These are phyloP conservation scores for Suillia variegata DNA, from an alignment of 2,888 invertebrate genomes.

Conservation along the genomic window DNA sequence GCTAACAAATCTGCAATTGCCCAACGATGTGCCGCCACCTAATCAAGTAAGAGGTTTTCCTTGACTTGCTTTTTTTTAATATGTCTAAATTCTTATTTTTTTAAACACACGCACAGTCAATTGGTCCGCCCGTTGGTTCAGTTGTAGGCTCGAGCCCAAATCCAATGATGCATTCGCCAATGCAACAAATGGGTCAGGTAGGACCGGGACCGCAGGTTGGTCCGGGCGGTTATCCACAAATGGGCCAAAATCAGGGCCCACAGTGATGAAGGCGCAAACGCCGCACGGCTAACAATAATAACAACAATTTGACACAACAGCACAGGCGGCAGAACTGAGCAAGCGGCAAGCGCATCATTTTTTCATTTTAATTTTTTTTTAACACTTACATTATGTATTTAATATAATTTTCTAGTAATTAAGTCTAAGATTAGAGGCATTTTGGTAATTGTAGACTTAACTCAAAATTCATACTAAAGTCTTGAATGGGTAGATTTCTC, in stretches of 20 bases:
- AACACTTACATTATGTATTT: background rate
- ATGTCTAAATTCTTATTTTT: too few relatives aligned
- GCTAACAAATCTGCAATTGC: constrained; percentile 80
- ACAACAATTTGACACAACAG: background rate
- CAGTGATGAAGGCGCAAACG: constrained; percentile 60
- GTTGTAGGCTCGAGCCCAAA: constrained; percentile 63
- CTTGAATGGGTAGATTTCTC: too few relatives aligned
- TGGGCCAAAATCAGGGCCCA: constrained; percentile 54
- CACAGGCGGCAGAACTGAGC: background rate
- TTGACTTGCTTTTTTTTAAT: too few relatives aligned
- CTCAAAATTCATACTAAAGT: too few relatives aligned
- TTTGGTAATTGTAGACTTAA: too few relatives aligned
- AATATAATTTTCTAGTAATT: constrained; percentile 6
- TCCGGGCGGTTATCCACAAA: constrained; percentile 51
- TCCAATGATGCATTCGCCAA: constrained; percentile 67
- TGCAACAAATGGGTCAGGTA: constrained; percentile 61
- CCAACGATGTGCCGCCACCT: constrained; percentile 75
- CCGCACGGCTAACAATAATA: constrained; percentile 43
- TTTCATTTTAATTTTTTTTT: background rate
- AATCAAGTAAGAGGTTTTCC: constrained; percentile 51
- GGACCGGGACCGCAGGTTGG: constrained; percentile 52
- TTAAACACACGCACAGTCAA: constrained; percentile 47
- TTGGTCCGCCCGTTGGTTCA: constrained; percentile 61
- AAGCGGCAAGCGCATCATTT: background rate
- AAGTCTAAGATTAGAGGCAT: too few relatives aligned